Conservation (phyloP, 2,797 vertebrate species). For the Bovichtus variegatus region DNA sequence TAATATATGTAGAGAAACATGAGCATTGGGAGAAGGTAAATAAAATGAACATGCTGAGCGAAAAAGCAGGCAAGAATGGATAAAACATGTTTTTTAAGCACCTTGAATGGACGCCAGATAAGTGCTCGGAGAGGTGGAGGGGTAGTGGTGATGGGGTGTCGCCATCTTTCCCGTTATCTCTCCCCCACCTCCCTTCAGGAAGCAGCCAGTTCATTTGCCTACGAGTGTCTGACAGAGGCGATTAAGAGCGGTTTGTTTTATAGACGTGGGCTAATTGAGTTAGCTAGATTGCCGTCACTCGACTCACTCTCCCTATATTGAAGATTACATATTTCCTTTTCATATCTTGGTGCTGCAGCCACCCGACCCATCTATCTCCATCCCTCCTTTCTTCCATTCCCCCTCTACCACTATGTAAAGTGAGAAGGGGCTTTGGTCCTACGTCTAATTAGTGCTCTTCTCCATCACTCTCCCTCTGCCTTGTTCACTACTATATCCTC, state of each 20-base stretch:
- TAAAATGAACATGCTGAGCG: slow-evolving; percentile 9
- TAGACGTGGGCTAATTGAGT: slow-evolving; percentile 82
- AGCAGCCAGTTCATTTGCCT: slow-evolving; percentile 63
- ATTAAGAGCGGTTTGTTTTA: slow-evolving; percentile 85
- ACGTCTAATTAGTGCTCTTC: slow-evolving; percentile 78
- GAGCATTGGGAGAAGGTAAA: slow-evolving; percentile 8
- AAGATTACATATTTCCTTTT: slow-evolving; percentile 82
- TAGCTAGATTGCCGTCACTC: slow-evolving; percentile 75
- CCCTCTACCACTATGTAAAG: slow-evolving; percentile 58
- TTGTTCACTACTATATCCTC: slow-evolving; percentile 65
- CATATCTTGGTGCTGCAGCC: slow-evolving; percentile 78
- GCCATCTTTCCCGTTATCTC: slow-evolving; percentile 53
- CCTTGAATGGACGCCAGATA: slow-evolving; percentile 52
- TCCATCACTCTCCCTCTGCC: slow-evolving; percentile 74
- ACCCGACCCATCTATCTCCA: slow-evolving; percentile 74
- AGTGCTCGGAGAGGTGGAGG: slow-evolving; percentile 37
- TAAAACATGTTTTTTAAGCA: slow-evolving; percentile 29
- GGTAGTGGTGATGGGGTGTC: slow-evolving; percentile 29
- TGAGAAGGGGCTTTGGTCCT: slow-evolving; percentile 67
- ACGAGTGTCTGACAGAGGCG: slow-evolving; percentile 69
- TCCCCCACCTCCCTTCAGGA: slow-evolving; percentile 39
- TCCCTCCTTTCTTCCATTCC: slow-evolving; percentile 47
- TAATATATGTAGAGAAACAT: slow-evolving; percentile 22
- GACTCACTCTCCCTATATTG: slow-evolving; percentile 55
- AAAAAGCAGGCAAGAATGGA: background rate